Conservation (phyloP, 1,140 invertebrate genomes). For the Brachionus koreanus region DNA sequence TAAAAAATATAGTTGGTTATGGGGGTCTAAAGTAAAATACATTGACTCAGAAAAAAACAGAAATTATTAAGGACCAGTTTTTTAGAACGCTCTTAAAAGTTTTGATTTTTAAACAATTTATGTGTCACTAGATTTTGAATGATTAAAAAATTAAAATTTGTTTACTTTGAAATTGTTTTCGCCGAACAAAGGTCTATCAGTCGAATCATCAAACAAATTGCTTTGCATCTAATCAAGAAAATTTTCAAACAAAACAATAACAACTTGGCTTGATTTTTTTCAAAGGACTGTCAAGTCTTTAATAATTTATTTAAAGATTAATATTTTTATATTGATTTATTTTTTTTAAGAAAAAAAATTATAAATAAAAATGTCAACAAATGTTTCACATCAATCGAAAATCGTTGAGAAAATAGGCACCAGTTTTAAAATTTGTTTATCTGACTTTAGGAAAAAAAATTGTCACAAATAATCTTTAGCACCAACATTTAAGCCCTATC, state of each 20-base stretch:
- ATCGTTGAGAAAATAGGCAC: neutral
- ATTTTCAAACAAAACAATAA: neutral
- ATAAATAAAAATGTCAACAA: neutral
- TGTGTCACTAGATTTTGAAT: no score
- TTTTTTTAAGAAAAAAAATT: neutral
- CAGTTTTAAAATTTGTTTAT: neutral
- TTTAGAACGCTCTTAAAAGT: no score
- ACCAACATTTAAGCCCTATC: neutral
- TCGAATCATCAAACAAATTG: neutral
- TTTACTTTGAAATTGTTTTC: neutral
- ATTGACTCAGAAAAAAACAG: no score
- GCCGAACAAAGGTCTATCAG: conserved; percentile 8
- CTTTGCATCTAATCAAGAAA: neutral
- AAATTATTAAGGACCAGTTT: no score
- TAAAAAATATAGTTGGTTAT: no score
- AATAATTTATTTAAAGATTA: neutral
- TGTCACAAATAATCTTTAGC: neutral
- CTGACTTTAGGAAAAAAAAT: conserved; percentile 15
- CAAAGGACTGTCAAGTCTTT: neutral
- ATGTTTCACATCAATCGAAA: neutral
- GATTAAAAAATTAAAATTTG: neutral
- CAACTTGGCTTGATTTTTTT: neutral
- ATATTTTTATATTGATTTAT: neutral
- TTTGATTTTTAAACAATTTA: no score
- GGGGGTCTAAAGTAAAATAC: no score